Conservation (phyloP, 2,797 vertebrate genomes). For the Strix occidentalis region DNA sequence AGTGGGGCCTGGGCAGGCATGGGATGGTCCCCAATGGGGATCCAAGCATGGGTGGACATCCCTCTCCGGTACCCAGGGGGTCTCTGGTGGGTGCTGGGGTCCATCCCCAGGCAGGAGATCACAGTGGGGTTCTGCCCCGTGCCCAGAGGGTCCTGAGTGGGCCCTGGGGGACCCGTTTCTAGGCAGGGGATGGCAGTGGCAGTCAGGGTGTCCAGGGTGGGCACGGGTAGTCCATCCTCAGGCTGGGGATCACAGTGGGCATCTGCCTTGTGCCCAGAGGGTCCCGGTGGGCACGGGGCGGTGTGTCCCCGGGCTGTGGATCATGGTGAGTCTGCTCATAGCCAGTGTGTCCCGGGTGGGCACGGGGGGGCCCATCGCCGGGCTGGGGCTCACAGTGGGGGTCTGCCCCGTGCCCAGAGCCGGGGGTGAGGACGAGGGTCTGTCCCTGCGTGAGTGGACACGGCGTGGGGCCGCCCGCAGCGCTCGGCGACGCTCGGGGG, state of each 20-base stretch:
- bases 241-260: accelerated
- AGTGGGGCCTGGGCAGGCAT: background rate
- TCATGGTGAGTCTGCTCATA: background rate
- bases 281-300: no score
- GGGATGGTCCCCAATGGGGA: background rate
- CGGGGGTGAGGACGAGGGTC: accelerated
- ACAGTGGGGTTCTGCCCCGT: background rate
- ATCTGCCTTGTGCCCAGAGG: background rate
- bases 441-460: background rate
- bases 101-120: background rate
- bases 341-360: background rate
- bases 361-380: no score
- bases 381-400: background rate
- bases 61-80: background rate
- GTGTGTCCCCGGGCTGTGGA: background rate
- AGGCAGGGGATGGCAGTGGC: no score
- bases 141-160: background rate
- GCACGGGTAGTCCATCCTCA: background rate
- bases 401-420: background rate
- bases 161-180: background rate
- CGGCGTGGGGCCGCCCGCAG: background rate
- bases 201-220: background rate
- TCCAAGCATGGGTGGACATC: background rate
- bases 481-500: background rate
- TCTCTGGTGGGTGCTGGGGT: background rate